Conservation (phyloP, 2,888 invertebrate genomes). For the Drosophila eohydei region DNA sequence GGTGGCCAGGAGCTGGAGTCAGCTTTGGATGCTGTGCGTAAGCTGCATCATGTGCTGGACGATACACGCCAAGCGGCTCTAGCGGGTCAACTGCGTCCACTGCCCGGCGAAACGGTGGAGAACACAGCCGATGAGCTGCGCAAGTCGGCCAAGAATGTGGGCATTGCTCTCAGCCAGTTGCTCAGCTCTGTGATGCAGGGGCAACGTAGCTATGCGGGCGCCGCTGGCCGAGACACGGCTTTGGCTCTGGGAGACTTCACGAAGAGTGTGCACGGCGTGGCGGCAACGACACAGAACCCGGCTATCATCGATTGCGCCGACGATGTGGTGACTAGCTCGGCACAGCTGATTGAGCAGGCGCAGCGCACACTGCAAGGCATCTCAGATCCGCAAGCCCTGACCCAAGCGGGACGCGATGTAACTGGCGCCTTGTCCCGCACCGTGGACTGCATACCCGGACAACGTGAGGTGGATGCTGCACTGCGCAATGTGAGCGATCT, state of each 20-base stretch:
- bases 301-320: slow-evolving; percentile 90
- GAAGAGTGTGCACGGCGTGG: slow-evolving; percentile 91
- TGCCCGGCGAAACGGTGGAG: slow-evolving; percentile 92
- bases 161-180: slow-evolving; percentile 93
- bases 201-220: slow-evolving; percentile 92
- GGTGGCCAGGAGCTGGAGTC: slow-evolving; percentile 94
- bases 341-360: slow-evolving; percentile 92
- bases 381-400: slow-evolving; percentile 86
- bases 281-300: slow-evolving; percentile 88
- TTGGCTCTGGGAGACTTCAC: slow-evolving; percentile 90
- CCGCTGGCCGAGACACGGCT: slow-evolving; percentile 93
- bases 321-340: slow-evolving; percentile 92
- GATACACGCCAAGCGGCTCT: slow-evolving; percentile 92
- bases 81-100: slow-evolving; percentile 89
- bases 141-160: slow-evolving; percentile 89
- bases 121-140: slow-evolving; percentile 86
- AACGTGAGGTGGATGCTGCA: slow-evolving; percentile 96
- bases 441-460: slow-evolving; percentile 95
- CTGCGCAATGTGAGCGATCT: slow-evolving; percentile 92
- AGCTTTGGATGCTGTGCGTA: slow-evolving; percentile 92
- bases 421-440: slow-evolving; percentile 87
- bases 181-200: slow-evolving; percentile 93
- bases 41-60: slow-evolving; percentile 92
- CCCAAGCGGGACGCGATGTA: slow-evolving; percentile 91
- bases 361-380: slow-evolving; percentile 86